Conservation (phyloP, 2,797 vertebrate species). For the Tapera naevia region DNA sequence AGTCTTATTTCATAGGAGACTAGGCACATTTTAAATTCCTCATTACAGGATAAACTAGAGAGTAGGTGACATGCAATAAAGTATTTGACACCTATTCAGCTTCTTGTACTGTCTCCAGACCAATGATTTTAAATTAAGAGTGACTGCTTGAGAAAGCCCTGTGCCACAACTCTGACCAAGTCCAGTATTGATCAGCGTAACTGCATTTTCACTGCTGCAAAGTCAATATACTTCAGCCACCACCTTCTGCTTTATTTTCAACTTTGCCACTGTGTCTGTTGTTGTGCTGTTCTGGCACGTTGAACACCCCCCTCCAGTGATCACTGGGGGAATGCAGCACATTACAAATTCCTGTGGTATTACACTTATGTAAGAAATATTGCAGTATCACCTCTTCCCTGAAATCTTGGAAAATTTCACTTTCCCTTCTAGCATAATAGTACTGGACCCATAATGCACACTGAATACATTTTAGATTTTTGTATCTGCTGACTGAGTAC, state of each 20-base stretch:
- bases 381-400: not conserved
- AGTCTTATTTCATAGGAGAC: not conserved
- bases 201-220: slow-evolving; percentile 17
- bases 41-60: not conserved
- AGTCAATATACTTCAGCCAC: not conserved
- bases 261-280: not conserved
- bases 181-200: slow-evolving; percentile 6
- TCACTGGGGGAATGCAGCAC: not conserved
- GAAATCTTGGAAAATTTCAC: not conserved
- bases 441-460: not conserved
- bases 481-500: not conserved
- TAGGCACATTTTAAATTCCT: not conserved
- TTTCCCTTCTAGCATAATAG: slow-evolving; percentile 5
- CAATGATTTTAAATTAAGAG: slow-evolving; percentile 12
- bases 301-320: not conserved
- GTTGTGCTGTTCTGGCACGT: not conserved
- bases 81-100: slow-evolving; percentile 2
- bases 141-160: slow-evolving; percentile 17
- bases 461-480: not conserved
- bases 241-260: slow-evolving; percentile 29
- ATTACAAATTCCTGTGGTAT: not conserved
- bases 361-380: not conserved
- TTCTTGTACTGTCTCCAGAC: slow-evolving; percentile 30
- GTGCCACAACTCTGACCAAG: not conserved
- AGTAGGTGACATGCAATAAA: not conserved